phyloP scores from a whole-genome alignment of 2,888 invertebrate species.

The Synanthedon andrenaeformis region DNA sequence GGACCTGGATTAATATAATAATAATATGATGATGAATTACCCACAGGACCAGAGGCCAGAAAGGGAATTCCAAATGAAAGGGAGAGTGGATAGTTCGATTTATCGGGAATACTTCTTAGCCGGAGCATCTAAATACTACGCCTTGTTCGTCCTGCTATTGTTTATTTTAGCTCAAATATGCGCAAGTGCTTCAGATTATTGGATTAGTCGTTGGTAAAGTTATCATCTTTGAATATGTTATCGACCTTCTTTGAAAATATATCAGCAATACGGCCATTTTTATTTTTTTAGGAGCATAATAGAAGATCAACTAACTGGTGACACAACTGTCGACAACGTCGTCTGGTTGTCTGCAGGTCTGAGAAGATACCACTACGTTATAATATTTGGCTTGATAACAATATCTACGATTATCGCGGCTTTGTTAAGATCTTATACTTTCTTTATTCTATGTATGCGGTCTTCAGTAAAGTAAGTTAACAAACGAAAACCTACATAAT shows the following conservation, averaged over 20 bases:
- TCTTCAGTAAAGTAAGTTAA: slow-evolving; percentile 71
- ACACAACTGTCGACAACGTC: slow-evolving; percentile 40
- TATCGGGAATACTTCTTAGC: slow-evolving; percentile 53
- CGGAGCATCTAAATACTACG: slow-evolving; percentile 34
- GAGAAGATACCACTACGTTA: slow-evolving; percentile 33
- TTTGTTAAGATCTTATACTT: slow-evolving; percentile 72
- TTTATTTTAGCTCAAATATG: slow-evolving; percentile 71
- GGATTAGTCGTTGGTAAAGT: slow-evolving; percentile 53
- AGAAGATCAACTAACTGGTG: slow-evolving; percentile 54
- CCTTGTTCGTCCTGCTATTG: slow-evolving; percentile 32
- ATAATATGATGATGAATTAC: too few relatives aligned
- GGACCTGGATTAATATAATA: too few relatives aligned
- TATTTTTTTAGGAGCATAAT: slow-evolving; percentile 37
- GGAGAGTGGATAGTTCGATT: slow-evolving; percentile 45
- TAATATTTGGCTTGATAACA: slow-evolving; percentile 72
- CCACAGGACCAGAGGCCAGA: slow-evolving; percentile 49
- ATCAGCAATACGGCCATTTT: too few relatives aligned
- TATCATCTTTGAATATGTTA: neutral
- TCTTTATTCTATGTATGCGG: slow-evolving; percentile 75
- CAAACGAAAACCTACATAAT: neutral
- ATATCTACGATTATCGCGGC: slow-evolving; percentile 70
- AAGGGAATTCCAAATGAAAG: slow-evolving; percentile 41
- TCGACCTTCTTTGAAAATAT: too few relatives aligned
- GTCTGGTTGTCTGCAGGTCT: slow-evolving; percentile 48
- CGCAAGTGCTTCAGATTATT: slow-evolving; percentile 56